These are phyloP conservation scores for Melanchra persicariae DNA, from an alignment of 2,888 invertebrate species.

Conservation along the genomic window DNA sequence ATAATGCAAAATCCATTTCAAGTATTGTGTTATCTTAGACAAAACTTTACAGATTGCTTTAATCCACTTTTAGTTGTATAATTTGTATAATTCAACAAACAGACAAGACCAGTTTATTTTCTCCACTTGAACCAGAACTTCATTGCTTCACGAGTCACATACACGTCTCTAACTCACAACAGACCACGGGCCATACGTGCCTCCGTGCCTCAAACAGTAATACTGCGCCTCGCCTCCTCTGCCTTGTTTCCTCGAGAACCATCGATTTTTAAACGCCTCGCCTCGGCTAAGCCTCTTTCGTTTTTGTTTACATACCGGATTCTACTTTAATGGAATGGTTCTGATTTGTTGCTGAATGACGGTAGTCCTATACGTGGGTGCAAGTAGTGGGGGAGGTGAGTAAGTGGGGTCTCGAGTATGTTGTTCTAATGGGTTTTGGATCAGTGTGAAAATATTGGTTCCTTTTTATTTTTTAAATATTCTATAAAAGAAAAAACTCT, in stretches of 20 bases:
- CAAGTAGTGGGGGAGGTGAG: neutral
- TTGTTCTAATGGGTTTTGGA: neutral
- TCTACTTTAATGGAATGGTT: constrained; percentile 50
- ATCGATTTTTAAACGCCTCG: constrained; percentile 59
- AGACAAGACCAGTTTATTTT: constrained; percentile 15
- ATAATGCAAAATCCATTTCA: neutral
- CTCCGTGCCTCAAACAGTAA: constrained; percentile 60
- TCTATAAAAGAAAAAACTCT: no score
- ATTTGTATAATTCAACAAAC: constrained; percentile 36
- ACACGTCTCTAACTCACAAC: constrained; percentile 37
- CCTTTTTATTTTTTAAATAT: no score
- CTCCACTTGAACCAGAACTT: neutral
- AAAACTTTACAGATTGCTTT: constrained; percentile 17
- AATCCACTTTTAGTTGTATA: constrained; percentile 35
- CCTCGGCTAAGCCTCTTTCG: constrained; percentile 47
- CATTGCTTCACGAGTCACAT: constrained; percentile 42
- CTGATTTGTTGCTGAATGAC: constrained; percentile 48
- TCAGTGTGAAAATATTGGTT: no score
- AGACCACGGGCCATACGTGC: constrained; percentile 52
- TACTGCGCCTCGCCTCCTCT: constrained; percentile 38
- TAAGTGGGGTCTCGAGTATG: neutral
- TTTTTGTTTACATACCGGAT: constrained; percentile 60
- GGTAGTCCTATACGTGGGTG: constrained; percentile 22
- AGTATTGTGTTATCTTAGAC: constrained; percentile 1
- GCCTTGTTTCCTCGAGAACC: constrained; percentile 41